Base-by-base conservation (phyloP, 2,888 invertebrate species). In the Magallana nippona region DNA sequence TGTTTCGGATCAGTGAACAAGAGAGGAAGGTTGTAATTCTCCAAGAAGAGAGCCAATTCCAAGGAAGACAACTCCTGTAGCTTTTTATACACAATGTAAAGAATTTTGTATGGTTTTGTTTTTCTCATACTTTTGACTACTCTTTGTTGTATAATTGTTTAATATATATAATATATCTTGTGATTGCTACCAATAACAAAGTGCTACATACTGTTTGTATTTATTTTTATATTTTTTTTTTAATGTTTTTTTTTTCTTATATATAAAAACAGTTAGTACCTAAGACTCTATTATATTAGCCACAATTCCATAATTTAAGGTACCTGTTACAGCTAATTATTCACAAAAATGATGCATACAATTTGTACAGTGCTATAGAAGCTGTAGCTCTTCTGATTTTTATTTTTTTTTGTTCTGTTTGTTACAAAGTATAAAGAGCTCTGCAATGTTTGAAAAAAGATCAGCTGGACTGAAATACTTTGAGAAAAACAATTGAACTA, bases 11-110 rank as follows among this genome's bases (percentile, higher is more conserved):
- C 71, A 27, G 71, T 71, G 71, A 71, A 71, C 13, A 32, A 71
- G 71, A 71, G 71, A 63, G 13, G 63, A 71, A 71, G 71, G 71
- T 71, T 71, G 71, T 71, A 71, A 32, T 71, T 71, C 71, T 71
- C 71, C 22, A 71, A 27, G 27, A 60, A 63, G 71, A 71, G 71
- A 71, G 71, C 71, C 71, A 27, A 71, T 71, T 71, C 71, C 71
- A 71, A 71, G 71, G 15, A 27, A 71, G 71, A 71, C 19, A 71
- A 71, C 71, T 71, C 58, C 58, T n/a, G 22, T 71, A 71, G 27
- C 27, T 71, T 71, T 71, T 71, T 27, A 27, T 27, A 11, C 19
- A 22, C 15, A 27, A 27, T 27, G 13, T 11, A 11, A 44, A 44
- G 5, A 44, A 44, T 44, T 44, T 71, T 27, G 3, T 27, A 27